A percentile compares a stretch with the other conserved stretches of the same genome.
Evolutionary conservation across 64 coral and sea anemone genomes (phyloP).

Genomic region (Stylophora pistillata): DNA sequence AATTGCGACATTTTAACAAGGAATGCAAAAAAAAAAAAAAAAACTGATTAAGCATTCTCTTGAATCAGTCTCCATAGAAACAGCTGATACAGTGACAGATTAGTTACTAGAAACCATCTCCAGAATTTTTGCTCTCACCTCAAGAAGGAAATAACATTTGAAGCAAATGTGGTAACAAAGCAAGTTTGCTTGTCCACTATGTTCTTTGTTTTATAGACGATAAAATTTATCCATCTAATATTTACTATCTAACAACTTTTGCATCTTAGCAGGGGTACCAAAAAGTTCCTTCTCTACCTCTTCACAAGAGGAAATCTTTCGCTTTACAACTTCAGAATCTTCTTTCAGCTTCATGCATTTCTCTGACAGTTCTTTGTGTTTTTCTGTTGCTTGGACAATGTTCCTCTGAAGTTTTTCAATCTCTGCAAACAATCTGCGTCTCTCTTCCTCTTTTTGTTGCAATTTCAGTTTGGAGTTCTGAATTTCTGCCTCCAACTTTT

Average conservation of each 20-base stretch:
- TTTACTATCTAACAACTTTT: background rate
- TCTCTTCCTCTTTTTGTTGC: slow-evolving; percentile 36
- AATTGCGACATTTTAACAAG: too few species aligned
- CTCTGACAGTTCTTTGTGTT: slow-evolving; percentile 1
- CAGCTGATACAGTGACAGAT: too few species aligned
- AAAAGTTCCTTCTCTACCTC: slow-evolving; percentile 39
- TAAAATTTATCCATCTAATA: background rate
- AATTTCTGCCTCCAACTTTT: slow-evolving; percentile 23
- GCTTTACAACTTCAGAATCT: slow-evolving; percentile 23
- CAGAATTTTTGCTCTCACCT: too few species aligned
- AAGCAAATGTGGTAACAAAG: background rate
- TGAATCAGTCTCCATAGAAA: too few species aligned
- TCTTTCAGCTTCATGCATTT: slow-evolving; percentile 8
- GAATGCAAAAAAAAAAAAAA: too few species aligned
- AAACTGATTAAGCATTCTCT: too few species aligned
- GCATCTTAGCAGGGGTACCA: slow-evolving; percentile 9
- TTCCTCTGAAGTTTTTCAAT: slow-evolving; percentile 33
- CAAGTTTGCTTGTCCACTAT: background rate
- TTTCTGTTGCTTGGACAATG: slow-evolving; percentile 27
- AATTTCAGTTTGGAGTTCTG: background rate
- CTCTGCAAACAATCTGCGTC: slow-evolving; percentile 24
- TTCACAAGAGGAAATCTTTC: slow-evolving; percentile 45
- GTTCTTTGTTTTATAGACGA: background rate
- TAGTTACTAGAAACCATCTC: too few species aligned
- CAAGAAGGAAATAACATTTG: too few species aligned